These are phyloP conservation scores for Cephus pulcher DNA, from an alignment of 2,888 invertebrate genomes.

Conservation along the genomic window DNA sequence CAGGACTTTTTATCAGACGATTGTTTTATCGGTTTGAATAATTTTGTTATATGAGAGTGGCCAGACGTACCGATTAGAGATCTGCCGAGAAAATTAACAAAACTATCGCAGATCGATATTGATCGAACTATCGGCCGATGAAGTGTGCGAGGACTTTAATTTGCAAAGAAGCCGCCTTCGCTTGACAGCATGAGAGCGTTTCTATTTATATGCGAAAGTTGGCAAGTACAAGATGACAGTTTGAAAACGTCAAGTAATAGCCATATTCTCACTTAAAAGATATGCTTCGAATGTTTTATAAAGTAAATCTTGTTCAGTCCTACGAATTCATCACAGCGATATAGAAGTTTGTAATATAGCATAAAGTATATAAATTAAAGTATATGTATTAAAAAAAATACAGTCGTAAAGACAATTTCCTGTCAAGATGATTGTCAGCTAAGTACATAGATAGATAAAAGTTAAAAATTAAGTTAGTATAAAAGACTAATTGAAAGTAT, in stretches of 20 bases:
- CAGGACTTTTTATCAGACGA: too few species aligned
- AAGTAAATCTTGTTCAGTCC: neutral
- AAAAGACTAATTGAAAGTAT: too few species aligned
- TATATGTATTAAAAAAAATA: too few species aligned
- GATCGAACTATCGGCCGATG: too few species aligned
- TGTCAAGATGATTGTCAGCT: too few species aligned
- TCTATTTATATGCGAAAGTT: neutral
- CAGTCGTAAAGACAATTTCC: too few species aligned
- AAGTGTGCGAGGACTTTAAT: neutral
- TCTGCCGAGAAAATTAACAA: too few species aligned
- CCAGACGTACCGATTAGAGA: too few species aligned
- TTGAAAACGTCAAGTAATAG: neutral
- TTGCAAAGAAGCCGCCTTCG: neutral
- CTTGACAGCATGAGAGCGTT: neutral
- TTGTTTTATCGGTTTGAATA: too few species aligned
- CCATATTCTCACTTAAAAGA: neutral
- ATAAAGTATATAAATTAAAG: neutral
- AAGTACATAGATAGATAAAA: too few species aligned
- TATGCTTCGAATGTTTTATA: neutral
- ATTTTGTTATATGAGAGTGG: too few species aligned
- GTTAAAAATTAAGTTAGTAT: neutral
- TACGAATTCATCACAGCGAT: neutral
- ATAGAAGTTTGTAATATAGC: neutral
- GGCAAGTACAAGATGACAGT: neutral
- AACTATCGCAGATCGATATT: too few species aligned